These are phyloP conservation scores for Gymnogyps californianus DNA, from an alignment of 2,113 vertebrate species.

Conservation along the genomic window DNA sequence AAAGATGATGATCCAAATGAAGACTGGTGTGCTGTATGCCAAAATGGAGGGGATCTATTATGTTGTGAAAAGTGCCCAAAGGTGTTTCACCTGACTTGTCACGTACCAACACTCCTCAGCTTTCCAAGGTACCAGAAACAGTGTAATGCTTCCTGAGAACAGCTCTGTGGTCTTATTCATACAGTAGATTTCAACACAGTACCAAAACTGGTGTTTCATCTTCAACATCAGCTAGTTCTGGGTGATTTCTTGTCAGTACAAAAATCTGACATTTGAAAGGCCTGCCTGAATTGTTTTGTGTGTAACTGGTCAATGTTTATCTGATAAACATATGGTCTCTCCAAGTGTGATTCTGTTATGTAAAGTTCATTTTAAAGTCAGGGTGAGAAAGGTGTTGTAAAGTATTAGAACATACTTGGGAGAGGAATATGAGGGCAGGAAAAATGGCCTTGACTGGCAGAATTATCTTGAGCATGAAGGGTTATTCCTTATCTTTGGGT, in stretches of 20 bases:
- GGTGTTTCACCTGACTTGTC: conserved; percentile 98
- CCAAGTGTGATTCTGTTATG: background rate
- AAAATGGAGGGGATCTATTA: conserved; percentile 92
- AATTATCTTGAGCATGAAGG: background rate
- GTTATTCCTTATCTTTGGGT: background rate
- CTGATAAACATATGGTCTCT: background rate
- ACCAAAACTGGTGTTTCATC: background rate
- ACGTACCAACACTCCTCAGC: conserved; percentile 91
- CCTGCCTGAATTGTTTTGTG: background rate
- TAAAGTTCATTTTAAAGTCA: background rate
- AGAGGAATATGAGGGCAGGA: background rate
- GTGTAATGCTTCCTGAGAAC: background rate
- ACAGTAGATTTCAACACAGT: background rate
- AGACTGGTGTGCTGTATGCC: conserved; percentile 98
- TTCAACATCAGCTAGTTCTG: background rate
- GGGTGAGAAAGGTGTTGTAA: background rate
- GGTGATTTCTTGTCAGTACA: background rate
- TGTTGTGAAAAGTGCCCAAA: conserved; percentile 98
- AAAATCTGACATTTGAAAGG: background rate
- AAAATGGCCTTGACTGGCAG: background rate
- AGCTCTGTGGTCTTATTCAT: background rate
- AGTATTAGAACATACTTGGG: background rate
- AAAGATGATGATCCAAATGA: conserved; percentile 98
- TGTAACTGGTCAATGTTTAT: background rate
- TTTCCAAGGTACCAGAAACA: conserved; percentile 79